phyloP scores from a whole-genome alignment of 2,797 vertebrate species.

The Poeciliopsis gracilis region DNA sequence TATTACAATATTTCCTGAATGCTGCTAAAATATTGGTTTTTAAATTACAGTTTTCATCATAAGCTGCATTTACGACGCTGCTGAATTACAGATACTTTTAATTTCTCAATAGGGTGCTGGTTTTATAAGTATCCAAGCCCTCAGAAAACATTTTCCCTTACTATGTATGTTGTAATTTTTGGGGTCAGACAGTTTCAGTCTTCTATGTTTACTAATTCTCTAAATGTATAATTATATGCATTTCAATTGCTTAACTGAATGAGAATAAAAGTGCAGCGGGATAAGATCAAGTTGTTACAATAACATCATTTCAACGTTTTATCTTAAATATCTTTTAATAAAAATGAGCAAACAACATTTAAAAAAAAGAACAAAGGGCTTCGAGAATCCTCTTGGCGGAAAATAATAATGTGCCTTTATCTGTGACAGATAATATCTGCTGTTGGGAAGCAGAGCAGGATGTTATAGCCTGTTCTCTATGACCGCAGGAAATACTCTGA shows the following conservation, averaged over 20 bases:
- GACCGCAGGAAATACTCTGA: conserved; percentile 62
- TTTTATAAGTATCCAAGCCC: background rate
- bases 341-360: conserved; percentile 7
- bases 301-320: conserved; percentile 12
- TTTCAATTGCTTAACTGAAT: conserved; percentile 23
- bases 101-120: background rate
- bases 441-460: conserved; percentile 64
- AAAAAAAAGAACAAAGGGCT: conserved; percentile 22
- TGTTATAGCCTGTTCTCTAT: conserved; percentile 65
- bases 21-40: background rate
- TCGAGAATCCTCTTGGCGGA: conserved; percentile 53
- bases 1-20: background rate
- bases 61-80: background rate
- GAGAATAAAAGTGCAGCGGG: conserved; percentile 24
- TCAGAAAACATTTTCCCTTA: background rate
- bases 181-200: background rate
- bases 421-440: conserved; percentile 67
- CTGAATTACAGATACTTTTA: background rate
- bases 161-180: background rate
- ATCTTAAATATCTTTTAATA: conserved; percentile 44
- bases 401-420: conserved; percentile 66
- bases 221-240: conserved; percentile 14
- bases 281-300: conserved; percentile 34
- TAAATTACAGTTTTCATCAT: background rate
- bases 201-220: background rate